A percentile compares a stretch with the other conserved stretches of the same genome.
Conservation (phyloP, 2,113 vertebrate genomes). For the Etia nguti region DNA sequence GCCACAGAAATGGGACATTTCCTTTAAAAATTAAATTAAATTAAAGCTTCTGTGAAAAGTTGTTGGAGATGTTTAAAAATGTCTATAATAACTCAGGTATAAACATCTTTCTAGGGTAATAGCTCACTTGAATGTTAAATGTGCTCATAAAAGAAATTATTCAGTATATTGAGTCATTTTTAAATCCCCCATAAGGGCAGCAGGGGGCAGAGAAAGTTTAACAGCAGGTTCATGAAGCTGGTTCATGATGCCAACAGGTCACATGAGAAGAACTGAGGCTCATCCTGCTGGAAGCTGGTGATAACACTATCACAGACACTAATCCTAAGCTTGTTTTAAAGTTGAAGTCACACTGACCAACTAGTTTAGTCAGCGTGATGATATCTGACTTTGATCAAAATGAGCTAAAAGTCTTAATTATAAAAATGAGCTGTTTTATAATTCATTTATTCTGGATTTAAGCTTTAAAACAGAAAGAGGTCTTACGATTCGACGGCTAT, state of each 20-base stretch:
- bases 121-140: not conserved
- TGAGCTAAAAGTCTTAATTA: not conserved
- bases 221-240: not conserved
- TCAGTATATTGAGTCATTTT: fast-evolving
- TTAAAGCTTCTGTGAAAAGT: not conserved
- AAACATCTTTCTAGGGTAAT: not conserved
- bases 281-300: not conserved
- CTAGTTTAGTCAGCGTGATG: not conserved
- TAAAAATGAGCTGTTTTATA: fast-evolving
- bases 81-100: not conserved
- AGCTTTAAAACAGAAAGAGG: not conserved
- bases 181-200: not conserved
- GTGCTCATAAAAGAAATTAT: not conserved
- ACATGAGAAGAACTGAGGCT: not conserved
- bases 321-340: not conserved
- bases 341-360: not conserved
- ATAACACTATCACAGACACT: not conserved
- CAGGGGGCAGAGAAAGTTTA: slow-evolving; percentile 15
- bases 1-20: not conserved
- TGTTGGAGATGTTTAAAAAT: not conserved
- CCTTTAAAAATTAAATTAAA: fast-evolving
- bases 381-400: not conserved
- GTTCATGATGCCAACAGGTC: not conserved
- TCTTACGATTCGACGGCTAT: too few species aligned
- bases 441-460: not conserved